Conservation (phyloP, 2,888 invertebrate genomes). For the Chrysotoxum bicinctum region DNA sequence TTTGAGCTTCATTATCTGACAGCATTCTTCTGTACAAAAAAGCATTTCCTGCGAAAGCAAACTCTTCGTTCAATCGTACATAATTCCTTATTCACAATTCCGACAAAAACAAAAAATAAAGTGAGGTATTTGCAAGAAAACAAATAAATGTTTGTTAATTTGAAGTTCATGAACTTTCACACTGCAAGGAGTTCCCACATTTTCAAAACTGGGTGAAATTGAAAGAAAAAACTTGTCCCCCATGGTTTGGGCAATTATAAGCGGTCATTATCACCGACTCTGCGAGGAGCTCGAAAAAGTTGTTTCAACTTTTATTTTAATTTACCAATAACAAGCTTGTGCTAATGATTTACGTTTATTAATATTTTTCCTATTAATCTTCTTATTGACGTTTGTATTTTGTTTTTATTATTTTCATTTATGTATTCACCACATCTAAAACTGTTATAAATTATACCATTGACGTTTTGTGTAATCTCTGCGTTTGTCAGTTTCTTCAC, state of each 20-base stretch:
- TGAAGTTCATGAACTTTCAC: not conserved
- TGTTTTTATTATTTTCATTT: not conserved
- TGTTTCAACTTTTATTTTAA: not conserved
- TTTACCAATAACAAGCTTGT: not conserved
- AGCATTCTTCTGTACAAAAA: too few relatives aligned
- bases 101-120: not conserved
- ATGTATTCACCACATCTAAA: not conserved
- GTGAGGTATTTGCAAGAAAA: not conserved
- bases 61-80: not conserved
- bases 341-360: conserved; percentile 3
- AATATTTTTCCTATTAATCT: conserved; percentile 36
- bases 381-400: conserved; percentile 15
- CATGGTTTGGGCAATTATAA: not conserved
- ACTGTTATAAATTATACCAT: not conserved
- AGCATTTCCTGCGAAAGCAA: not conserved
- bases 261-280: not conserved
- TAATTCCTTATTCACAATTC: not conserved
- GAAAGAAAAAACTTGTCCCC: not conserved
- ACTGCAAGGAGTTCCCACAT: not conserved
- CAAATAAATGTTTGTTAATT: not conserved
- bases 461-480: not conserved
- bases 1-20: too few relatives aligned
- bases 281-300: not conserved
- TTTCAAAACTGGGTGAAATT: conserved; percentile 8
- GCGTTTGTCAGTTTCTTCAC: not conserved